Base-by-base conservation (phyloP, 92 coral and sea anemone genomes). In the Heteractis magnifica region DNA sequence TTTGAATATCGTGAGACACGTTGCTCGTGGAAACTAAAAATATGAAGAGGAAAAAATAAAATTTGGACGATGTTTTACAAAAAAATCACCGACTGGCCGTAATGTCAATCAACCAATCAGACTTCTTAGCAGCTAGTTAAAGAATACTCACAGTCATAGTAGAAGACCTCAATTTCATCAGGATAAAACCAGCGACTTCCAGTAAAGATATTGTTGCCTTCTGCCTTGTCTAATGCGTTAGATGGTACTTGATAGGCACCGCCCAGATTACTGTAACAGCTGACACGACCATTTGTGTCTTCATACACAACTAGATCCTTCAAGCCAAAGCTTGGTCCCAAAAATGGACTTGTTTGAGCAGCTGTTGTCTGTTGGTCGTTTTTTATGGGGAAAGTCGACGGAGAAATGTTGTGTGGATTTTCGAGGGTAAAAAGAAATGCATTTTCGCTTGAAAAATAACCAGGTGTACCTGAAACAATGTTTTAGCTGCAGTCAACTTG, bases 311-410 rank as follows among this genome's bases (percentile, higher is more conserved):
- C 86, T n/a, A 90, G 88, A 34, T 90, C 93, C 10, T 83, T 82
- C 4, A 73, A 76, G 2, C 93, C 93, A 51, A 90, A 90, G 83
- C 79, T 86, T 58, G 93, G 93, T 16, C 93, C 93, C 6, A 86
- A 74, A 52, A 62, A 65, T 34, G 79, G 79, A 55, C 87, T 82
- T 10, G 84, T 81, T 56, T 82, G 86, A 13, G 72, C 90, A 71
- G 90, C 83, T 51, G 51, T 18, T 7, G n/a, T 21, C 9, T 23
- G 21, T 13, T 71, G 71, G 16, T 65, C 77, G 0, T 59, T 77
- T 10, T 79, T 75, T 50, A 90, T 82, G 4, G 88, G 80, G 3
- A 90, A 79, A n/a, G 82, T 23, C 20, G 19, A 34, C 0, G 90
- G 83, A 9, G 78, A 10, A 58, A 82, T 52, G 77, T 68, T 56